phyloP scores from a whole-genome alignment of 2,888 invertebrate genomes.

The Caenorhabditis sinica region DNA sequence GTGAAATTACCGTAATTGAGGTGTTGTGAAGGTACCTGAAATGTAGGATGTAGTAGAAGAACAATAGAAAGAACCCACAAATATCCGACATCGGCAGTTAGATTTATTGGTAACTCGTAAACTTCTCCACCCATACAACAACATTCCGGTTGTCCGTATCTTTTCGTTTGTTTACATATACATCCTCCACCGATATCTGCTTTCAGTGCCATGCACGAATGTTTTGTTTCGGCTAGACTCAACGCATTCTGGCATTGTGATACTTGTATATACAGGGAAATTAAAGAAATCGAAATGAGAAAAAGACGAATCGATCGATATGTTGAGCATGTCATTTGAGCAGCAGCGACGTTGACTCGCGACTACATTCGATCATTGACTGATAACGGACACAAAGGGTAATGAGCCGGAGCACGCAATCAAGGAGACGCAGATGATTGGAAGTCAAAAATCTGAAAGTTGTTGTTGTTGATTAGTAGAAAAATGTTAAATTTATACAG shows the following conservation, averaged over 20 bases:
- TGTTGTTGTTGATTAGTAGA: constrained; percentile 33
- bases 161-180: constrained; percentile 49
- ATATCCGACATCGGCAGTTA: constrained; percentile 48
- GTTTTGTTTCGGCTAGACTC: constrained; percentile 52
- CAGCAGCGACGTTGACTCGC: constrained; percentile 31
- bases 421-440: constrained; percentile 29
- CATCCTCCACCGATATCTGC: constrained; percentile 44
- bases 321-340: constrained; percentile 57
- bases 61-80: constrained; percentile 49
- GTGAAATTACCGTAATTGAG: constrained; percentile 68
- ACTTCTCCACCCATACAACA: constrained; percentile 70
- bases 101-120: constrained; percentile 45
- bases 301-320: constrained; percentile 51
- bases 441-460: constrained; percentile 30
- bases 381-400: constrained; percentile 34
- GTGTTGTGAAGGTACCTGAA: constrained; percentile 76
- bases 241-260: constrained; percentile 30
- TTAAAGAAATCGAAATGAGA: background rate
- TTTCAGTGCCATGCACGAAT: constrained; percentile 58
- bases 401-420: background rate
- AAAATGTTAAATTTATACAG: constrained; percentile 5
- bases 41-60: background rate
- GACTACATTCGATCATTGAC: constrained; percentile 47
- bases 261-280: background rate
- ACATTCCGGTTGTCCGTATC: constrained; percentile 66